Conservation (phyloP, 2,888 invertebrate species). For the Miltochrista miniata region DNA sequence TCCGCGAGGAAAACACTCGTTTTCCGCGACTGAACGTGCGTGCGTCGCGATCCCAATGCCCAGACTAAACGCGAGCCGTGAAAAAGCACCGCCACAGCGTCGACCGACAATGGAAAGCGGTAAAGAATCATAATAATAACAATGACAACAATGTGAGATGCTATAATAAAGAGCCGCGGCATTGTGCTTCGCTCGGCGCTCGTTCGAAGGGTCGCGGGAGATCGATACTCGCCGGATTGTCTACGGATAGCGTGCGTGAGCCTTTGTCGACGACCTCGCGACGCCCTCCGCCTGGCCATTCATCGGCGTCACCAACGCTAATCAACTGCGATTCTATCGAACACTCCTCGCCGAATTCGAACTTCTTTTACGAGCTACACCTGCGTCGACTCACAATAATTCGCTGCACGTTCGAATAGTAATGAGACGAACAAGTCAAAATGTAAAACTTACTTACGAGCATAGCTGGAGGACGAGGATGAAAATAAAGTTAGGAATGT, state of each 20-base stretch:
- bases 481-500: conserved; percentile 16
- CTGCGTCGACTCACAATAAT: conserved; percentile 24
- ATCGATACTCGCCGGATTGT: conserved; percentile 80
- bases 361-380: conserved; percentile 25
- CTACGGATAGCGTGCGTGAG: conserved; percentile 76
- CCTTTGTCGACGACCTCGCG: conserved; percentile 63
- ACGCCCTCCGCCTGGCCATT: conserved; percentile 55
- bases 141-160: conserved; percentile 85
- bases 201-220: conserved; percentile 81
- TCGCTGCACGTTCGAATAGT: conserved; percentile 32
- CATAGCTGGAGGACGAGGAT: conserved; percentile 6
- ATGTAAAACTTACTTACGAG: conserved; percentile 5
- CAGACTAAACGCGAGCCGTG: conserved; percentile 83
- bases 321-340: conserved; percentile 60
- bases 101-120: conserved; percentile 84
- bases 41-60: conserved; percentile 81
- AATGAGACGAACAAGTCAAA: conserved; percentile 25
- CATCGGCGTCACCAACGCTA: conserved; percentile 59
- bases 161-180: conserved; percentile 83
- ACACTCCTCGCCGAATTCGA: conserved; percentile 30
- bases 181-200: conserved; percentile 81
- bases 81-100: conserved; percentile 84
- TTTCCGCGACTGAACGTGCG: conserved; percentile 82
- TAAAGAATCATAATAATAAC: conserved; percentile 84
- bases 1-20: conserved; percentile 75